phyloP scores from a whole-genome alignment of 2,797 vertebrate genomes.

The Acrossocheilus wenchowensis region DNA sequence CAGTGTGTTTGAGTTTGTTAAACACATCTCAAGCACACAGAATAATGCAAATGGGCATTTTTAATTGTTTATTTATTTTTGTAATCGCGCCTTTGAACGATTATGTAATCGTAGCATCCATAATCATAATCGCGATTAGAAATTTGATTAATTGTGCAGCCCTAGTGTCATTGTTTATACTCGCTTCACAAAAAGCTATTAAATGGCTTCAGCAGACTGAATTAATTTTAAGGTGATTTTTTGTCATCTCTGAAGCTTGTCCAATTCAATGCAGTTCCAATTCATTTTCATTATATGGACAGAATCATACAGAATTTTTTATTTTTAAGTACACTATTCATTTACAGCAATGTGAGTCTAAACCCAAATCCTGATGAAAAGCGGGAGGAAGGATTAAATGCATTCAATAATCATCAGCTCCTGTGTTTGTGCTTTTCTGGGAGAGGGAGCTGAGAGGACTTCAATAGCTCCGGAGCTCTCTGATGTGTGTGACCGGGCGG shows the following conservation, averaged over 20 bases:
- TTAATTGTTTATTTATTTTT: too few species aligned
- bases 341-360: neutral
- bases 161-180: neutral
- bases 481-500: slow-evolving; percentile 52
- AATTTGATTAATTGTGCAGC: too few species aligned
- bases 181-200: neutral
- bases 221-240: neutral
- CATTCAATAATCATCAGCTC: slow-evolving; percentile 58
- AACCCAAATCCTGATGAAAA: slow-evolving; percentile 35
- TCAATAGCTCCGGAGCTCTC: slow-evolving; percentile 59
- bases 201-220: neutral
- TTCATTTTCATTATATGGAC: neutral
- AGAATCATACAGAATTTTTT: neutral
- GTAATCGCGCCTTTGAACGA: too few species aligned
- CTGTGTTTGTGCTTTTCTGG: slow-evolving; percentile 53
- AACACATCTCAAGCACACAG: too few species aligned
- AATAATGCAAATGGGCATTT: too few species aligned
- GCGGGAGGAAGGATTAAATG: slow-evolving; percentile 59
- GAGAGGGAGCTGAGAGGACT: slow-evolving; percentile 53
- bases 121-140: too few species aligned
- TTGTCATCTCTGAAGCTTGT: neutral
- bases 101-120: too few species aligned
- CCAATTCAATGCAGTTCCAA: neutral
- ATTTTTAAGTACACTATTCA: neutral
- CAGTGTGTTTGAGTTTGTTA: too few species aligned